Percentiles rank a stretch among this genome's conserved stretches.
These are phyloP conservation scores for Orchesella cincta DNA, from an alignment of 1,140 invertebrate species.

Conservation along the genomic window DNA sequence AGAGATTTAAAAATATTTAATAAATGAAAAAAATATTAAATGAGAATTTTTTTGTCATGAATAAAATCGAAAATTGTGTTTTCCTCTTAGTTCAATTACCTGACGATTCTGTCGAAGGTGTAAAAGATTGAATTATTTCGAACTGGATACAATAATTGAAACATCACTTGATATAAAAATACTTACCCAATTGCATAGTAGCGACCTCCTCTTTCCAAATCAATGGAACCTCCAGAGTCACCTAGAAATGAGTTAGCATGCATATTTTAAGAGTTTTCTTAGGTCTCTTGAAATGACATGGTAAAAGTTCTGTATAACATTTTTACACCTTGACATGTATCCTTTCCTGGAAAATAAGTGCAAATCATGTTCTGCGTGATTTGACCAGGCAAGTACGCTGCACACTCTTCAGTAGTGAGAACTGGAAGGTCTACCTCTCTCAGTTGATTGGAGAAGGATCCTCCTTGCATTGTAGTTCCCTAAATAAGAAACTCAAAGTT, in stretches of 20 bases:
- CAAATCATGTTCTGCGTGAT: conserved; percentile 66
- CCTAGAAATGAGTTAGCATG: no score
- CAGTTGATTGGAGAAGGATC: conserved; percentile 61
- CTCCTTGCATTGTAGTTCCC: conserved; percentile 64
- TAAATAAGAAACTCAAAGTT: conserved; percentile 56
- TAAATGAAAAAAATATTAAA: no score
- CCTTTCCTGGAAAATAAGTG: conserved; percentile 58
- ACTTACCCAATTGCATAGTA: conserved; percentile 59
- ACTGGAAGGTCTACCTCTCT: conserved; percentile 65
- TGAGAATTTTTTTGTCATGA: no score
- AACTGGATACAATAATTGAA: no score
- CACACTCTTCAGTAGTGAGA: conserved; percentile 60
- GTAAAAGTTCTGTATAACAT: no score
- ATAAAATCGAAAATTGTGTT: no score
- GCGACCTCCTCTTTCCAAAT: conserved; percentile 61
- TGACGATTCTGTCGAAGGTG: background rate
- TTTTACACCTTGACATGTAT: conserved; percentile 38
- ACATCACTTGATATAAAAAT: no score
- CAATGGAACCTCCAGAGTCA: conserved; percentile 70
- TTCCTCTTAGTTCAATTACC: no score
- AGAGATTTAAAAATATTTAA: no score
- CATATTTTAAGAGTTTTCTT: no score
- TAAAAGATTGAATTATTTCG: background rate
- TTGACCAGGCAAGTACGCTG: conserved; percentile 46
- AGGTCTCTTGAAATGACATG: no score